Evolutionary conservation across 1,140 invertebrate genomes (phyloP).

Genomic region (Neotoxoptera formosana): DNA sequence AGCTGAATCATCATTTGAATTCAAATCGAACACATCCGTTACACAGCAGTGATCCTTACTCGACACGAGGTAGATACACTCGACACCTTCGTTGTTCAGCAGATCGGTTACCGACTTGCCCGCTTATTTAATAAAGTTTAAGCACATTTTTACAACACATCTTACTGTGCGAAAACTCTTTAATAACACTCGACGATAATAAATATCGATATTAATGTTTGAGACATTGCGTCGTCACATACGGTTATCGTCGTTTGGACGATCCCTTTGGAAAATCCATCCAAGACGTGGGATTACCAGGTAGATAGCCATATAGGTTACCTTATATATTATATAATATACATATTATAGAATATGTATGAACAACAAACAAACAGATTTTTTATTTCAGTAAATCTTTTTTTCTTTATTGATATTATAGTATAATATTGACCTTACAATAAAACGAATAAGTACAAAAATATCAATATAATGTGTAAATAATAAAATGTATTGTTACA

Average conservation of each 20-base stretch:
- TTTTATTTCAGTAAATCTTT: constrained; percentile 28
- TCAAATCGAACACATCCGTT: not conserved
- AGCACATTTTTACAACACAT: not conserved
- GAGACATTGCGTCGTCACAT: no score
- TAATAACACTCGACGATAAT: no score
- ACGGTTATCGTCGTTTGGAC: not conserved
- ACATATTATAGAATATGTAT: not conserved
- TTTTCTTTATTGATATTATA: constrained; percentile 35
- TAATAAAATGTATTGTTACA: not conserved
- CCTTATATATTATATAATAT: no score
- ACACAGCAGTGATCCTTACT: not conserved
- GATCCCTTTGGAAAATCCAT: not conserved
- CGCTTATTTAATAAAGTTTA: not conserved
- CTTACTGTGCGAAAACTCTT: no score
- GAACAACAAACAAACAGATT: not conserved
- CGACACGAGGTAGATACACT: not conserved
- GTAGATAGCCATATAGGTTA: no score
- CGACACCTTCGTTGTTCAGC: not conserved
- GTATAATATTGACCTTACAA: constrained; percentile 43
- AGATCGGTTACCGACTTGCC: no score
- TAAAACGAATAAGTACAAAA: constrained; percentile 47
- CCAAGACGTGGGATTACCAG: not conserved
- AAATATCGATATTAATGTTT: no score
- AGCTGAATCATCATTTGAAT: not conserved
- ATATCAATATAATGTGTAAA: constrained; percentile 46